Conservation (phyloP, 1,140 invertebrate species). For the Eriocheir sinensis region DNA sequence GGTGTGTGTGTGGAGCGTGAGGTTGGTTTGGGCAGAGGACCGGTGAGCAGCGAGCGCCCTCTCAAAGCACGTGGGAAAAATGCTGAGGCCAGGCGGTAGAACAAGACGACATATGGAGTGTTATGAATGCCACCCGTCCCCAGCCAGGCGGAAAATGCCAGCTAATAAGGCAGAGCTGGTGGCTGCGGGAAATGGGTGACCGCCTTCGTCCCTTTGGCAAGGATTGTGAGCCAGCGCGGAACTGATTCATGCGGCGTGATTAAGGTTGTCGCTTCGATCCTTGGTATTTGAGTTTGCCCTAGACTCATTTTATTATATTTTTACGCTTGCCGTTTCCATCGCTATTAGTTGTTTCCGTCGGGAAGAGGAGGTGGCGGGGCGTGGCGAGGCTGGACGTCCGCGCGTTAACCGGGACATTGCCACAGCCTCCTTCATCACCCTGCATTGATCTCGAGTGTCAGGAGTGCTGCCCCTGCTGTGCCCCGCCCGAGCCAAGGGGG, state of each 20-base stretch:
- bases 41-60: too few species aligned
- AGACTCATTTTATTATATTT: background rate
- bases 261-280: background rate
- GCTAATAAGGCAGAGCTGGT: background rate
- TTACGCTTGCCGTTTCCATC: constrained; percentile 29
- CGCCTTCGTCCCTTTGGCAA: background rate
- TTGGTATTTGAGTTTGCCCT: background rate
- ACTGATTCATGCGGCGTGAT: background rate
- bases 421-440: background rate
- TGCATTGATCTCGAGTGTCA: constrained; percentile 24
- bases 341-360: background rate
- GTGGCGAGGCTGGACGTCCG: background rate
- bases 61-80: background rate
- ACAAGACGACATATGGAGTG: background rate
- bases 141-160: background rate
- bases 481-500: background rate
- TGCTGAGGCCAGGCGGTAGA: background rate
- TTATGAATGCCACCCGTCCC: constrained; percentile 21
- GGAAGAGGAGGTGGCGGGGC: background rate
- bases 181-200: too few species aligned
- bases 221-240: background rate
- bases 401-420: background rate
- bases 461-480: background rate
- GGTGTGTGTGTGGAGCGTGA: too few species aligned
- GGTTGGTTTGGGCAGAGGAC: too few species aligned